These are phyloP conservation scores for Apis laboriosa DNA, from an alignment of 1,140 invertebrate species.

Conservation along the genomic window DNA sequence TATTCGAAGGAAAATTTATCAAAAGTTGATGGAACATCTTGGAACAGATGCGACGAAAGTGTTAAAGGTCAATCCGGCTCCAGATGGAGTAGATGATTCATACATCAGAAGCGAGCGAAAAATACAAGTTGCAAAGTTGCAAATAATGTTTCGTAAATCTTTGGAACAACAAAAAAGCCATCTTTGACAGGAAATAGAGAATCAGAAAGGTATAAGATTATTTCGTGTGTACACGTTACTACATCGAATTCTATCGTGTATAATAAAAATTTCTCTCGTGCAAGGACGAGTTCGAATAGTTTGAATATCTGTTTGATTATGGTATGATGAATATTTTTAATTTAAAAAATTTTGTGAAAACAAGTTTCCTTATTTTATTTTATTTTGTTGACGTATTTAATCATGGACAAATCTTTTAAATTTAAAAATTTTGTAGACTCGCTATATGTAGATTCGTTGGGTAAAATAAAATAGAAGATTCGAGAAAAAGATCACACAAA, in stretches of 20 bases:
- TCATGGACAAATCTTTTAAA: too few relatives aligned
- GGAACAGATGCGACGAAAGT: neutral
- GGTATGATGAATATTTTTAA: too few relatives aligned
- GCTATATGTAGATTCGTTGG: too few relatives aligned
- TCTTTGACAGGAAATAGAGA: neutral
- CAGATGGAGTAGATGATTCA: neutral
- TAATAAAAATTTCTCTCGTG: neutral
- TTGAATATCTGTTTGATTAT: too few relatives aligned
- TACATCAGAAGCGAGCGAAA: neutral
- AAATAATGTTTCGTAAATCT: neutral
- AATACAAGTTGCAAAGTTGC: neutral
- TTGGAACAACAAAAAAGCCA: neutral
- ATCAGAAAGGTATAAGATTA: neutral
- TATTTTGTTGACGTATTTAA: too few relatives aligned
- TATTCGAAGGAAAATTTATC: too few relatives aligned
- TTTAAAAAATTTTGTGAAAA: too few relatives aligned
- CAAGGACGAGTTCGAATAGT: neutral
- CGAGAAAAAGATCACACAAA: neutral
- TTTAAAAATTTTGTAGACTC: too few relatives aligned
- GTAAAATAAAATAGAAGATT: neutral
- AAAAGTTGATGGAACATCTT: neutral
- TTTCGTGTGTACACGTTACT: neutral
- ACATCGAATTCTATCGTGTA: neutral
- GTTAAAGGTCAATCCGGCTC: neutral
- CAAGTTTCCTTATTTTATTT: too few relatives aligned